These are phyloP conservation scores for Pelecanus crispus DNA, from an alignment of 2,113 vertebrate genomes.

Conservation along the genomic window DNA sequence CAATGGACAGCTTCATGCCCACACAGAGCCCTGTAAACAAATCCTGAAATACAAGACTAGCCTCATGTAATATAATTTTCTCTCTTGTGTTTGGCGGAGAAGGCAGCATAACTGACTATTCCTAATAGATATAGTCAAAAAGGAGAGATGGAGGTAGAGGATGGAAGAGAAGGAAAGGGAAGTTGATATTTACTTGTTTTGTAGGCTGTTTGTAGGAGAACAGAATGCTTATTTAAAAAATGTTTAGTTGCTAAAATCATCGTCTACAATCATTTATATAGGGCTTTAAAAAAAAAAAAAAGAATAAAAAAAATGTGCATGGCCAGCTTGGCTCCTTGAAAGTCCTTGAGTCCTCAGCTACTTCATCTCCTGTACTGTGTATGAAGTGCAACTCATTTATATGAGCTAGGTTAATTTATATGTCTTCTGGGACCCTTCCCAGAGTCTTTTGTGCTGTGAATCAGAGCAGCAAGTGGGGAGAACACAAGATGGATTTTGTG, in stretches of 20 bases:
- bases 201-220: not conserved
- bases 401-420: not conserved
- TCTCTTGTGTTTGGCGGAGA: not conserved
- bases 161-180: not conserved
- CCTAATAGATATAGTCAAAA: not conserved
- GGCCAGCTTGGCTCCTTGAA: not conserved
- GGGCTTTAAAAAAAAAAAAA: not conserved
- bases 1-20: not conserved
- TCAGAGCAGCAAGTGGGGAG: not conserved
- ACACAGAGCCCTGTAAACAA: not conserved
- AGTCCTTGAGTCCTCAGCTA: not conserved
- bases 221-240: not conserved
- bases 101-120: not conserved
- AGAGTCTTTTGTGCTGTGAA: not conserved
- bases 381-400: not conserved
- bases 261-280: not conserved
- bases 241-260: not conserved
- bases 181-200: not conserved
- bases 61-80: not conserved
- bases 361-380: not conserved
- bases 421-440: not conserved
- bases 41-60: not conserved
- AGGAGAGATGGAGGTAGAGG: not conserved
- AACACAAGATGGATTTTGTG: not conserved
- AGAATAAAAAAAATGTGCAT: too few species aligned